Percentiles rank a stretch among this genome's conserved stretches.
These are phyloP conservation scores for Sturmia bella DNA, from an alignment of 2,888 invertebrate species.

Conservation along the genomic window DNA sequence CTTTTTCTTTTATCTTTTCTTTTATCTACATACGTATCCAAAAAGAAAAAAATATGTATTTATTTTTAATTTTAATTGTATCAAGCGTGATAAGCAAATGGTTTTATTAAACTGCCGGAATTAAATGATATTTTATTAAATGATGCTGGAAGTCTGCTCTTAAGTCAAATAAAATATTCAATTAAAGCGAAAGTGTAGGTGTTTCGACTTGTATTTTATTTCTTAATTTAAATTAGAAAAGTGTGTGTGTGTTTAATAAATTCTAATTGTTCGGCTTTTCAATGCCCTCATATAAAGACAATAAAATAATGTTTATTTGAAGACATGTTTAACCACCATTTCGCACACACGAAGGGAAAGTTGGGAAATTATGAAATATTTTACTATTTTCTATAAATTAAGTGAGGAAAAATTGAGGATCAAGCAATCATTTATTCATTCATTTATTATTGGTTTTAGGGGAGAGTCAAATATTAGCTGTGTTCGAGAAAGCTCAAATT, in stretches of 20 bases:
- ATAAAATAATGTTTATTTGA: not conserved
- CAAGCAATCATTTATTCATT: too few relatives aligned
- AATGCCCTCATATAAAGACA: conserved; percentile 12
- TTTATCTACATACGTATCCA: too few relatives aligned
- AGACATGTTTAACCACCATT: not conserved
- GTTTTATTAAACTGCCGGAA: not conserved
- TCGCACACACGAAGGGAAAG: not conserved
- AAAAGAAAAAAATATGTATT: too few relatives aligned
- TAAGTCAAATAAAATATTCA: conserved; percentile 35
- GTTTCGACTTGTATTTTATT: conserved; percentile 26
- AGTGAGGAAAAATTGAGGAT: too few relatives aligned
- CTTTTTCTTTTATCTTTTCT: too few relatives aligned
- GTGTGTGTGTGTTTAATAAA: conserved; percentile 33
- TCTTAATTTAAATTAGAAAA: conserved; percentile 61
- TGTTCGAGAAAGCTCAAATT: too few relatives aligned
- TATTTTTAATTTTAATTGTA: too few relatives aligned
- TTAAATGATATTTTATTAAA: conserved; percentile 12
- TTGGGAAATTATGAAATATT: not conserved
- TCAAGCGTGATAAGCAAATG: not conserved
- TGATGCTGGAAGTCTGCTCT: not conserved
- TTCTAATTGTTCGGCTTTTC: conserved; percentile 23
- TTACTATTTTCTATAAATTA: too few relatives aligned
- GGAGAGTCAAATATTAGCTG: too few relatives aligned
- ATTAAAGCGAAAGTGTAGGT: conserved; percentile 57
- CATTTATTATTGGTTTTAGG: too few relatives aligned